Evolutionary conservation across 2,888 invertebrate genomes (phyloP).

Genomic region (Polietes domitor): DNA sequence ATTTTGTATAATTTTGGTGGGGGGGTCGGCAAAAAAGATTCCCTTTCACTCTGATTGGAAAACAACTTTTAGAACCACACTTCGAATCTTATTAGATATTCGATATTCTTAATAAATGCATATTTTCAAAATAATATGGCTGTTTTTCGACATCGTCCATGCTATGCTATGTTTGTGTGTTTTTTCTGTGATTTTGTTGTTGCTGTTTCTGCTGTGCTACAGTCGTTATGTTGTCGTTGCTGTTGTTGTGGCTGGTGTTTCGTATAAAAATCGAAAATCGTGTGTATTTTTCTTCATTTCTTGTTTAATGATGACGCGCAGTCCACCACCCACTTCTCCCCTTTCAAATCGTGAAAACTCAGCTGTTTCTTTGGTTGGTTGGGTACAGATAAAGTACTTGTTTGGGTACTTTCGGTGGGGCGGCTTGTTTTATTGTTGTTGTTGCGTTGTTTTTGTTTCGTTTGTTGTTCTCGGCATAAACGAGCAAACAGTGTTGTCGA

Average conservation of each 20-base stretch:
- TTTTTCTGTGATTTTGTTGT: not conserved
- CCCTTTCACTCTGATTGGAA: not conserved
- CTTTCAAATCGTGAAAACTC: not conserved
- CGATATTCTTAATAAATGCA: conserved; percentile 31
- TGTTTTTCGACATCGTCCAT: not conserved
- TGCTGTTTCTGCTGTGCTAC: not conserved
- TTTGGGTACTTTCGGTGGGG: not conserved
- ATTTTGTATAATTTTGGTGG: not conserved
- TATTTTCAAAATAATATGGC: not conserved
- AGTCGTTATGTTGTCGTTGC: conserved; percentile 12
- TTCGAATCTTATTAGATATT: not conserved
- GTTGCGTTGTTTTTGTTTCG: conserved; percentile 17
- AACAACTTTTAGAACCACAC: not conserved
- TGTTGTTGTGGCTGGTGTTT: not conserved
- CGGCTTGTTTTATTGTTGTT: conserved; percentile 25
- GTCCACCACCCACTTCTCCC: conserved; percentile 4
- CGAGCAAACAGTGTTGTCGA: not conserved
- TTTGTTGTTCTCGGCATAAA: conserved; percentile 6
- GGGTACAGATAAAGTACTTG: not conserved
- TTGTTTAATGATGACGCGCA: conserved; percentile 23
- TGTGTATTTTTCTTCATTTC: conserved; percentile 24
- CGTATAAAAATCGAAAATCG: conserved; percentile 6
- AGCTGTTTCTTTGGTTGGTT: not conserved
- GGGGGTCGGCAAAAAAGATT: not conserved
- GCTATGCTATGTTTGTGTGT: not conserved